Evolutionary conservation across 2,888 invertebrate genomes (phyloP), one percentile per base, ranked within the genome.

Genomic region (Macaria notata): DNA sequence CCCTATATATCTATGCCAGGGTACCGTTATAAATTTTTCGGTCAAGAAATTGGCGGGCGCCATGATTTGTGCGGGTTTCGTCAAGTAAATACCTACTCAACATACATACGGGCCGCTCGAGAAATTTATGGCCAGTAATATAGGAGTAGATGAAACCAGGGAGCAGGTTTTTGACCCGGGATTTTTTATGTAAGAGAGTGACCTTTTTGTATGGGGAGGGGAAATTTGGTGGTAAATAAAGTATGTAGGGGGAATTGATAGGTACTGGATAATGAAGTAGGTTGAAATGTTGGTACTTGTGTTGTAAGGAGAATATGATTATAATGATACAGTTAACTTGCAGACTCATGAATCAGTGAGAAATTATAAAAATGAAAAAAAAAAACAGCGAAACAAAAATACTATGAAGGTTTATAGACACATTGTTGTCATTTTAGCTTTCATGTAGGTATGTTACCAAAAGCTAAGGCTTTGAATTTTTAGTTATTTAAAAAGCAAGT

Each of bases 11-110:
- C 83, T 79, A 61, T 53, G 70, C 59, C 63, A 59, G 57, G 64
- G 68, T 56, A 85, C 83, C 84, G 86, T 85, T 88, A 88, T 88
- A 88, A 88, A 88, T 89, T 88, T 86, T 85, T 84, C 83, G 89
- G 88, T 88, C 88, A 88, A 88, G 89, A 85, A 88, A 89, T 89
- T 89, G 88, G 85, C 78, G 72, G 76, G 77, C 54, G 66, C 72
- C 66, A 81, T 86, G 85, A 84, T 86, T 83, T 83, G 81, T 81
- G 77, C 72, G 68, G 78, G 75, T 72, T 69, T 78, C 80, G 77
- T 76, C 76, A 76, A 71, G 79, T 76, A 81, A 79, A 81, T 83
- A 81, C 79, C 80, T 78, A 75, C 79, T 81, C 76, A 76, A 81
- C 76, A 77, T 78, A 78, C 72, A 70, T 70, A 69, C 63, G 68